These are phyloP conservation scores for Lucilia sericata DNA, from an alignment of 1,140 invertebrate species.

Conservation along the genomic window DNA sequence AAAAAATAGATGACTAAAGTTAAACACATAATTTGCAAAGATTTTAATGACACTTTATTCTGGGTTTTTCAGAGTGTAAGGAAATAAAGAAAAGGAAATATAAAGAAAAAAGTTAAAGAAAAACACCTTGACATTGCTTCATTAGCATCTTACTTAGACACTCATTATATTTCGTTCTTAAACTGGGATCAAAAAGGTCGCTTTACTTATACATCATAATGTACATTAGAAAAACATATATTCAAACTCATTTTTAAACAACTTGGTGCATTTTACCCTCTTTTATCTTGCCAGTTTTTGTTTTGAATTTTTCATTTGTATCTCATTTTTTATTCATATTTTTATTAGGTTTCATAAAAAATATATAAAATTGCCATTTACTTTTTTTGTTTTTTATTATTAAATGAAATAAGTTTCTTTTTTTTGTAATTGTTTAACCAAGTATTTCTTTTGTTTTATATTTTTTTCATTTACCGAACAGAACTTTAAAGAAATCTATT, in stretches of 20 bases:
- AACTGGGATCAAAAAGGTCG: not conserved
- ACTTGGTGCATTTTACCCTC: not conserved
- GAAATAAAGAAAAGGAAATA: not conserved
- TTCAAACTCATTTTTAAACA: too few relatives aligned
- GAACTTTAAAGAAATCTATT: not conserved
- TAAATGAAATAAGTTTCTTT: conserved; percentile 20
- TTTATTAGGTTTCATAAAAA: conserved; percentile 10
- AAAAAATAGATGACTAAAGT: not conserved
- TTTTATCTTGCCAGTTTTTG: not conserved
- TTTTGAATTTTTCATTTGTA: not conserved
- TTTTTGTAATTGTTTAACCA: not conserved
- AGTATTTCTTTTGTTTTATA: not conserved
- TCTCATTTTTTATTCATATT: not conserved
- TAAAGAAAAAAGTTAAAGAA: not conserved
- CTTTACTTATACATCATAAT: too few relatives aligned
- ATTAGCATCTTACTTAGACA: conserved; percentile 6
- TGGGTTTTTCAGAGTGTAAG: not conserved
- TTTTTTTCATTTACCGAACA: not conserved
- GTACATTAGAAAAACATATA: too few relatives aligned
- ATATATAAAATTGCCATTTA: not conserved
- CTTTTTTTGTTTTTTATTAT: conserved; percentile 5
- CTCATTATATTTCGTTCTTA: not conserved
- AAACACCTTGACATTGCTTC: conserved; percentile 23
- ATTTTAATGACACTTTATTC: conserved; percentile 25
- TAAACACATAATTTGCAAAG: conserved; percentile 24